Conservation (phyloP, 2,888 invertebrate species). For the Brachyopa scutellaris region DNA sequence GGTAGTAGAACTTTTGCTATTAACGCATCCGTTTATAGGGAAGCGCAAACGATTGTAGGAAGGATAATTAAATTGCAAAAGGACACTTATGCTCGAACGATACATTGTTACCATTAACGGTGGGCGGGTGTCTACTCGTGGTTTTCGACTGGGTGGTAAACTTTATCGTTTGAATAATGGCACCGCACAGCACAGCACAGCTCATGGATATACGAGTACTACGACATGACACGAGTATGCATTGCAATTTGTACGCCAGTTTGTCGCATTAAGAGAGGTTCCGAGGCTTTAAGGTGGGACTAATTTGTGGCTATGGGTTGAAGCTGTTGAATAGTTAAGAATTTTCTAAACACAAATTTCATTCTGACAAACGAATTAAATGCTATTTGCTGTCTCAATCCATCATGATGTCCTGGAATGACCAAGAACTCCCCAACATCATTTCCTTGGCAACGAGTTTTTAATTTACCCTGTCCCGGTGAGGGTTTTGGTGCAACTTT, state of each 20-base stretch:
- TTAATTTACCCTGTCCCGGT: neutral
- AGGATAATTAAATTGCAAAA: constrained; percentile 63
- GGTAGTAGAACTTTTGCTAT: constrained; percentile 17
- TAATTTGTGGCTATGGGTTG: too few relatives aligned
- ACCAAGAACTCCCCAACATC: neutral
- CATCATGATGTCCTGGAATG: neutral
- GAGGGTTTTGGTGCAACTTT: neutral
- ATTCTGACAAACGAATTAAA: too few relatives aligned
- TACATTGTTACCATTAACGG: constrained; percentile 45
- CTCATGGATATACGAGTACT: too few relatives aligned
- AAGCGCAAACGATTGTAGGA: neutral
- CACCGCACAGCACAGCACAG: neutral
- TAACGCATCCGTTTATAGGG: constrained; percentile 34
- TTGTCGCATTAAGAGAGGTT: constrained; percentile 28
- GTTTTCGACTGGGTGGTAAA: constrained; percentile 24
- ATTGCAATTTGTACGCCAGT: constrained; percentile 50
- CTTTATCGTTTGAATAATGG: constrained; percentile 48
- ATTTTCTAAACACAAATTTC: too few relatives aligned
- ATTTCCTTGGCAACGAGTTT: neutral
- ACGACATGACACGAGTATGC: too few relatives aligned
- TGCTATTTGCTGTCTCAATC: too few relatives aligned
- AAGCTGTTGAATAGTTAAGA: too few relatives aligned
- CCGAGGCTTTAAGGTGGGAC: neutral
- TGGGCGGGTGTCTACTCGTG: neutral
- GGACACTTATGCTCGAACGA: constrained; percentile 43